Base-by-base conservation (phyloP, 2,113 vertebrate genomes). In the Neodontobutis hainanensis region DNA sequence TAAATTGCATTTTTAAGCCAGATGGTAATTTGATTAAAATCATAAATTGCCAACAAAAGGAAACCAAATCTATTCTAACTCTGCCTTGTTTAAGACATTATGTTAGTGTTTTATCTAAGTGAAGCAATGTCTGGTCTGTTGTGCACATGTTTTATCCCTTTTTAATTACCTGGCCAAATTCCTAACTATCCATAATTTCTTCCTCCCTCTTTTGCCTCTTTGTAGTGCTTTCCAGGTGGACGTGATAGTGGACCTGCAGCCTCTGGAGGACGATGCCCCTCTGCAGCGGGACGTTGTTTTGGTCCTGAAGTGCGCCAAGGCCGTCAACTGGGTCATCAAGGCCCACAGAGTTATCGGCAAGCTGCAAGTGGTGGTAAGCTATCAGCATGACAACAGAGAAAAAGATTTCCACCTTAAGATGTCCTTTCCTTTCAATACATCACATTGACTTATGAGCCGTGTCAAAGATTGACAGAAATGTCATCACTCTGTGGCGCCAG, bases 251-350 rank as follows among this genome's bases (percentile, higher is more conserved):
- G 97, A 99, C 79, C 89, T 99, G 55, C 92, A 92, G 83, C 95
- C 96, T 63, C 86, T 93, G 79, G 93, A 81, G 38, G 92, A 91
- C 16, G 91, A 92, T 8, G 36, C 69, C 40, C 91, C 75, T 6
- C 88, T 98, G 80, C 81, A 91, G 62, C 94, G 92, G 53, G 89
- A 95, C 57, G 68, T 98, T 0, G 78, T 94, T 38, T 88, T 99
- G 84, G 88, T 99, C 83, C 94, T 99, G 75, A 97, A 95, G 87
- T 97, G 96, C 50, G 83, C 90, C 63, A 96, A 95, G 85, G 91
- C 94, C 15, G 96, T 99, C 90, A 97, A 99, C 80, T 99, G 97
- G 97, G 96, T 99, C 83, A 92, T 98, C 91, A 94, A 94, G 83
- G 91, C 92, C 0, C 94, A 95, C 44, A 91, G 89, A 42, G 77